phyloP scores from a whole-genome alignment of 1,140 invertebrate species.

The Neoseiulus cucumeris region DNA sequence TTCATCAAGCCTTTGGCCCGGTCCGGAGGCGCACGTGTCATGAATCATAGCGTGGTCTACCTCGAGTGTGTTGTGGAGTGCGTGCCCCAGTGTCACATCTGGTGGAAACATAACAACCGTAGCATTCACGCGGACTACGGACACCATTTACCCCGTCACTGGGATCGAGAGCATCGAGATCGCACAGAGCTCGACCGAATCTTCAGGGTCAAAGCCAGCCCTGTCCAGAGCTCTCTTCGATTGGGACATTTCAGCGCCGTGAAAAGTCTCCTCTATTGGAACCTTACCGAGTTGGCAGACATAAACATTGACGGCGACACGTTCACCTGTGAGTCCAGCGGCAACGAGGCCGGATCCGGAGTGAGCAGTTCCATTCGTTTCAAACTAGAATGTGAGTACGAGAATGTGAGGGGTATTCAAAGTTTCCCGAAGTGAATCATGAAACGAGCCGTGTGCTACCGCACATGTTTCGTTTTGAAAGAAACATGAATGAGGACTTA shows the following conservation, averaged over 20 bases:
- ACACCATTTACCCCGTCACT: background rate
- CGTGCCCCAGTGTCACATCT: conserved; percentile 51
- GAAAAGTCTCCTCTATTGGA: conserved; percentile 54
- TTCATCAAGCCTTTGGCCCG: conserved; percentile 59
- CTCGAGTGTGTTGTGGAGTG: conserved; percentile 71
- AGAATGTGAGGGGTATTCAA: too few relatives aligned
- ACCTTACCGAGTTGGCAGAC: conserved; percentile 37
- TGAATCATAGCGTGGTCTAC: conserved; percentile 47
- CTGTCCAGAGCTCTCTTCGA: conserved; percentile 27
- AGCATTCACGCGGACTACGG: conserved; percentile 13
- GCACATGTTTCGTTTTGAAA: too few relatives aligned
- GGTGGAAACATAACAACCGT: conserved; percentile 51
- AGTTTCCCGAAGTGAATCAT: too few relatives aligned
- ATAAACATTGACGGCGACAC: conserved; percentile 46
- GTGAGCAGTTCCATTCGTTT: conserved; percentile 59
- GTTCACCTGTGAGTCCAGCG: conserved; percentile 58
- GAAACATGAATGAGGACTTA: too few relatives aligned
- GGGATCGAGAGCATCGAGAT: background rate
- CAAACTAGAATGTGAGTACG: conserved; percentile 60
- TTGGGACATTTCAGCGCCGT: conserved; percentile 65
- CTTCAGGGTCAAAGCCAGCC: conserved; percentile 9
- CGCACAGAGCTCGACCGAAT: background rate
- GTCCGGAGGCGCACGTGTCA: conserved; percentile 47
- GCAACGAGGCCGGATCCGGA: conserved; percentile 44
- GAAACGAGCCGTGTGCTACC: too few relatives aligned